These are phyloP conservation scores for Odocoileus hemionus DNA, from an alignment of 2,113 vertebrate species.

Conservation along the genomic window DNA sequence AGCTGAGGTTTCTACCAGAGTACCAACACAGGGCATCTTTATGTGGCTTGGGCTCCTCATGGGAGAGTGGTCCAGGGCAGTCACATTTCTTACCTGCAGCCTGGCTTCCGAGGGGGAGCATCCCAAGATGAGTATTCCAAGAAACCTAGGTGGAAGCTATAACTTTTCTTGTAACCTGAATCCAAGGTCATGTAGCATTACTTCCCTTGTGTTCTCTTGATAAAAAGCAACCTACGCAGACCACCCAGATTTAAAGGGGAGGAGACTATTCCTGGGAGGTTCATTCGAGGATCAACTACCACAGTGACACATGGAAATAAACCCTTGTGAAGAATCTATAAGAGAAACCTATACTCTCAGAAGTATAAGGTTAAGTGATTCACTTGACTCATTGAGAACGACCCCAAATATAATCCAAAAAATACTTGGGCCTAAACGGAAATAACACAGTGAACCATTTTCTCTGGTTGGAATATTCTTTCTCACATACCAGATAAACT, in stretches of 20 bases:
- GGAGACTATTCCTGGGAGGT: neutral
- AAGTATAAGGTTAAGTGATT: neutral
- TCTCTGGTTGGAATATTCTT: neutral
- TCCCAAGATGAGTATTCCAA: neutral
- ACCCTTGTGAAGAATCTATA: neutral
- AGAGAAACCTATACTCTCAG: neutral
- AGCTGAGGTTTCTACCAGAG: neutral
- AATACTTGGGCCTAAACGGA: neutral
- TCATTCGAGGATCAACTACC: neutral
- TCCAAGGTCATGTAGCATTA: neutral
- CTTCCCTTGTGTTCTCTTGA: neutral
- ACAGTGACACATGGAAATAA: neutral
- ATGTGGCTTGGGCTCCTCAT: neutral
- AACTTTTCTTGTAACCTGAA: neutral
- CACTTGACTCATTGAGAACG: neutral
- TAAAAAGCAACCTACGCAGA: neutral
- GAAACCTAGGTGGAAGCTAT: neutral
- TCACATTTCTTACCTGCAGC: neutral
- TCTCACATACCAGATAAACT: neutral
- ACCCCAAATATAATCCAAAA: neutral
- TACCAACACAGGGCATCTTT: neutral
- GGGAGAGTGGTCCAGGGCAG: neutral
- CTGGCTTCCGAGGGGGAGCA: neutral
- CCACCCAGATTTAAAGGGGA: neutral
- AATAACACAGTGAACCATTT: neutral